Conservation (phyloP, 2,113 vertebrate genomes). For the Desmodus rotundus region DNA sequence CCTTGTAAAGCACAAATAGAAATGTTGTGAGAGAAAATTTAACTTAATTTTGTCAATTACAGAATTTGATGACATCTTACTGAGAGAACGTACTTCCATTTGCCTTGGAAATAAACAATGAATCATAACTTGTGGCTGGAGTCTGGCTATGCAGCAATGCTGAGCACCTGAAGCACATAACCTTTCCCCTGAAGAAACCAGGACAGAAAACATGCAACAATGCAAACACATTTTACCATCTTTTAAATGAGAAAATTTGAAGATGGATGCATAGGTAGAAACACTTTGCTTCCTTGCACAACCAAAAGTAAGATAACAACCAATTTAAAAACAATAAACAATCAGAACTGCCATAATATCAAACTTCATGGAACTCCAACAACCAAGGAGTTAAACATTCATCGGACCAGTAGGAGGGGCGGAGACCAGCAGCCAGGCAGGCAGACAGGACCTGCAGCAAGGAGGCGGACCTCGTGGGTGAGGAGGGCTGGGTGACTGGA, state of each 20-base stretch:
- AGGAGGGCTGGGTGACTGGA: too few relatives aligned
- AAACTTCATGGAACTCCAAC: too few relatives aligned
- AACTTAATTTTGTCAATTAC: not conserved
- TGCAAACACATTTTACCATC: not conserved
- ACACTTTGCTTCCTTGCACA: too few relatives aligned
- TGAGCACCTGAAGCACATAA: not conserved
- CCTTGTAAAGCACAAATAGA: not conserved
- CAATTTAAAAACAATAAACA: too few relatives aligned
- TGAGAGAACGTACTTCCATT: not conserved
- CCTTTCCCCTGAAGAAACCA: not conserved
- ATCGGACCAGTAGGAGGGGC: too few relatives aligned
- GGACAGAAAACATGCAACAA: not conserved
- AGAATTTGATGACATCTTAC: not conserved
- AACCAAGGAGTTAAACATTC: too few relatives aligned
- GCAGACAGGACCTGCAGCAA: too few relatives aligned
- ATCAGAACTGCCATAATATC: too few relatives aligned
- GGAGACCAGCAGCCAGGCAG: too few relatives aligned
- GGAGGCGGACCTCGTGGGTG: too few relatives aligned
- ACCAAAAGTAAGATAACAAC: too few relatives aligned
- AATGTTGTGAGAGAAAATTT: not conserved
- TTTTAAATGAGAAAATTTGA: not conserved
- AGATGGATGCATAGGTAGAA: too few relatives aligned
- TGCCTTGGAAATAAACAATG: not conserved
- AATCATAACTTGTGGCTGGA: not conserved
- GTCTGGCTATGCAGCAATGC: not conserved